Base-by-base conservation (phyloP, 2,888 invertebrate species). In the Diarsia brunnea region DNA sequence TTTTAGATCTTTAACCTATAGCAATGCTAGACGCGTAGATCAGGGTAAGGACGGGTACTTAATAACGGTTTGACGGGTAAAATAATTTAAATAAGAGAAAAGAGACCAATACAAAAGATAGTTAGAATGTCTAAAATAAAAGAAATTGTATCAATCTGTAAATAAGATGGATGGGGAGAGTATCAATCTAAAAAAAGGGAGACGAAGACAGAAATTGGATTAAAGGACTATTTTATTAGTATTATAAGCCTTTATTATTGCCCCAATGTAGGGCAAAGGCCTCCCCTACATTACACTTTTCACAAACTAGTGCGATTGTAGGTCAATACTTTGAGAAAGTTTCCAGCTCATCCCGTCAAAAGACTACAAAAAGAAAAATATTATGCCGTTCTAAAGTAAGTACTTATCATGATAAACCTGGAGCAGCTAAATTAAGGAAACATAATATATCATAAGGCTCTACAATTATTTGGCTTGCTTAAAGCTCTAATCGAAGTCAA, bases 1-100 rank as follows among this genome's bases (percentile, higher is more conserved):
- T 74, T 63, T 27, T 31, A 53, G 60, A 77, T 71, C 24, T 60
- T 61, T 47, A 73, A 49, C 60, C 47, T 27, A 16, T 14, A 53
- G n/a, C 19, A 60, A 55, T 14, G 38, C 19, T 49, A 19, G 16
- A 2, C 24, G 7, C 0, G n/a, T 12, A 24, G 14, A 53, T 79
- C 43, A 63, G 24, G 47, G 12, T 16, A 60, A 60, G 38, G 75
- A 27, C 27, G 10, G 14, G 2, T 4, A 24, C 14, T n/a, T 31
- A 45, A 55, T n/a, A 21, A 43, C 12, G 45, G 7, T 31, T 47
- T 24, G 10, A 43, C 49, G 1, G 8, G 14, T 12, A 24, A 31
- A 43, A 45, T 8, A 4, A 0, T 2, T 31, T 8, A 12, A 8
- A 2, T 31, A 24, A 19, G 19, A 55, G 11, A 12, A 43, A 10